Base-by-base conservation (phyloP, 23 tunicate genomes). In the Phallusia fumigata region DNA sequence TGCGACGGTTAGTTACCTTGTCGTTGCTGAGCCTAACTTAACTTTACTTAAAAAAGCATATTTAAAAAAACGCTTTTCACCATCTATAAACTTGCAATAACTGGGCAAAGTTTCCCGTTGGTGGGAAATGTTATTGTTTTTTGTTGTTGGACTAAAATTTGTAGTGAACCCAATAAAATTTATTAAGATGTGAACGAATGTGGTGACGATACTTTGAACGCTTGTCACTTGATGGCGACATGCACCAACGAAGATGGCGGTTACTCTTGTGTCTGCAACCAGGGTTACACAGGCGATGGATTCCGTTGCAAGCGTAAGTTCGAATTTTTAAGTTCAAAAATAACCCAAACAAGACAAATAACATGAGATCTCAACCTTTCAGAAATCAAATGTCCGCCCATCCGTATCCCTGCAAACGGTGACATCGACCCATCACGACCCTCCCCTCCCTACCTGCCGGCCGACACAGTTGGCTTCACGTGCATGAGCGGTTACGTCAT, bases 181-280 rank as follows among this genome's bases (percentile, higher is more conserved):
- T n/a, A n/a, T 33, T 31, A 13, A 49, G 87, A 84, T 31, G 19
- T 75, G 0, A 52, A 84, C 45, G 87, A 84, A 58, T 84, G 87
- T 75, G 22, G 45, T 35, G 53, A 77, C 30, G 49, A 36, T 19
- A 28, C 80, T 21, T 22, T 33, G 31, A 79, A 40, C 52, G 36
- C 51, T 11, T 79, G 83, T 73, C 51, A 79, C 83, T n/a, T 40
- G 32, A 52, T 40, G 32, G 83, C 83, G 31, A 40, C 83, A 52
- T 79, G 83, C 36, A 26, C 36, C 12, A 79, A 79, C 73, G 52
- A 52, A 2, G 22, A 28, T 52, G 83, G 83, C 15, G 30, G 83
- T 0, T 79, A 52, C 73, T 40, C 36, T 0, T 79, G 83, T 31
- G 83, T 79, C 18, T 79, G 83, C 72, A 79, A 79, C 72, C 35